Evolutionary conservation across 2,797 vertebrate species (phyloP).

Genomic region (Perodicticus potto): DNA sequence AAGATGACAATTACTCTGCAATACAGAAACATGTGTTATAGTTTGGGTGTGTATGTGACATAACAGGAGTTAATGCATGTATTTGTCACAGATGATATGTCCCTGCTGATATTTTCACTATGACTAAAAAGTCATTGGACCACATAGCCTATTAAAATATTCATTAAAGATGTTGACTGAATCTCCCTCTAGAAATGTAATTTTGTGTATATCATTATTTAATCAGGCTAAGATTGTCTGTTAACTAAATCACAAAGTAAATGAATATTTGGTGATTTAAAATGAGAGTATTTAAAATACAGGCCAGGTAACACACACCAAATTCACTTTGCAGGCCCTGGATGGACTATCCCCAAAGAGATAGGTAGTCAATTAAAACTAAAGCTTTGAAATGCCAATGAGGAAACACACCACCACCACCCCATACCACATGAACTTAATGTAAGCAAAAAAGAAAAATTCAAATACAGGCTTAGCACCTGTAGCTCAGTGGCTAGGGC

Average conservation of each 20-base stretch:
- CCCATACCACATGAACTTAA: not conserved
- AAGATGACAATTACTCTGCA: conserved; percentile 48
- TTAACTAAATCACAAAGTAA: conserved; percentile 22
- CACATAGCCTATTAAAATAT: conserved; percentile 33
- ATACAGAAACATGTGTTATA: conserved; percentile 19
- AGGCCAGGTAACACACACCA: not conserved
- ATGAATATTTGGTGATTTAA: not conserved
- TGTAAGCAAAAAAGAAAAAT: not conserved
- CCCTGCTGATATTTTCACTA: not conserved
- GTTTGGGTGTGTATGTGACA: not conserved
- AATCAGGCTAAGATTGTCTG: not conserved
- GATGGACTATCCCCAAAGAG: not conserved
- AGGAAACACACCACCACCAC: not conserved
- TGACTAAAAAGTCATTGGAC: conserved; percentile 38
- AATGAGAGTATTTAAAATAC: conserved; percentile 9
- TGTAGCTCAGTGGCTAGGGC: too few species aligned
- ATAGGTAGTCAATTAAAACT: not conserved
- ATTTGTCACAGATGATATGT: conserved; percentile 29
- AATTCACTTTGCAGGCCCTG: conserved; percentile 19
- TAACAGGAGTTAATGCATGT: not conserved
- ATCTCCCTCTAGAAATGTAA: conserved; percentile 43
- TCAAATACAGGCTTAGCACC: too few species aligned
- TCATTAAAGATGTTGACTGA: conserved; percentile 41
- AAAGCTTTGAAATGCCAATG: not conserved
- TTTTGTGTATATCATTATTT: not conserved